A percentile compares a stretch with the other conserved stretches of the same genome.
These are phyloP conservation scores for Siniperca undulata DNA, from an alignment of 2,797 vertebrate genomes.

Conservation along the genomic window DNA sequence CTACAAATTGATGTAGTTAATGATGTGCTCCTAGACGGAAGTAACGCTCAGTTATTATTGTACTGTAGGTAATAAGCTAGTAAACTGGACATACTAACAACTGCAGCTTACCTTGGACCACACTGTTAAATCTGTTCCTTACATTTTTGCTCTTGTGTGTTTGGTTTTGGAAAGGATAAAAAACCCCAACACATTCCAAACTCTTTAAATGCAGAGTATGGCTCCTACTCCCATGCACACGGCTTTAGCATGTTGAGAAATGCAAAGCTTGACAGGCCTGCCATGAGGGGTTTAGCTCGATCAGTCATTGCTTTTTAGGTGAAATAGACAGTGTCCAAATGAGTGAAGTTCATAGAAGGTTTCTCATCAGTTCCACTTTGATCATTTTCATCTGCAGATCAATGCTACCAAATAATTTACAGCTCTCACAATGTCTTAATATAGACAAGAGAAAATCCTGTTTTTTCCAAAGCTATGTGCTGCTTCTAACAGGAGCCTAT, in stretches of 20 bases:
- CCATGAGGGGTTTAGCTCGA: background rate
- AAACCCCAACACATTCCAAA: background rate
- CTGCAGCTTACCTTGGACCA: background rate
- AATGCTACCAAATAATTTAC: slow-evolving; percentile 28
- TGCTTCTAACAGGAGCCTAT: slow-evolving; percentile 44
- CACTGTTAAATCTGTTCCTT: background rate
- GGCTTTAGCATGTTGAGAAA: slow-evolving; percentile 1
- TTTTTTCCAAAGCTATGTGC: slow-evolving; percentile 21
- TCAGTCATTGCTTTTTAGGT: slow-evolving; percentile 14
- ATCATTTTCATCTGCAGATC: slow-evolving; percentile 33
- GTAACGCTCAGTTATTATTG: background rate
- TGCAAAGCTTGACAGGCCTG: background rate
- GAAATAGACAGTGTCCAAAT: slow-evolving; percentile 16
- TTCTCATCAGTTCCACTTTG: slow-evolving; percentile 4
- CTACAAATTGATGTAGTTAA: background rate
- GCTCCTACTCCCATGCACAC: background rate
- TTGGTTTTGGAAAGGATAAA: background rate
- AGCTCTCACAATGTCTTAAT: slow-evolving; percentile 25
- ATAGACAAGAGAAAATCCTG: slow-evolving; percentile 29
- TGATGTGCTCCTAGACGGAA: background rate
- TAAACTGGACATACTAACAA: background rate
- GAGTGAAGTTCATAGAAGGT: background rate
- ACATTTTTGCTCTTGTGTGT: background rate
- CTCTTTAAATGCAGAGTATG: background rate
- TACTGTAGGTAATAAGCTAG: background rate